Evolutionary conservation across 1,140 invertebrate species (phyloP).

Genomic region (Panulirus ornatus): DNA sequence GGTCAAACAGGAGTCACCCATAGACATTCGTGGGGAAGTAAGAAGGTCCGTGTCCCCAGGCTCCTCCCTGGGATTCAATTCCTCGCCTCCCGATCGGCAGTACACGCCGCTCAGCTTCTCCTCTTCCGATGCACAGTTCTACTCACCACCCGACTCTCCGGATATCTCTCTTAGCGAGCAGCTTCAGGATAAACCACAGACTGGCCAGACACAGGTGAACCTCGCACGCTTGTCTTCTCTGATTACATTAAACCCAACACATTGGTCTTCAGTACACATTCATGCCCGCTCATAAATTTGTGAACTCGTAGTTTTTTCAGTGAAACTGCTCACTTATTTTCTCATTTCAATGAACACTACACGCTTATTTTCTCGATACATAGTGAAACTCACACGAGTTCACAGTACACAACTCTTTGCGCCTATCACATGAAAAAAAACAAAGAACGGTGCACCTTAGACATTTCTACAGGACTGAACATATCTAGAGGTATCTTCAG

Average conservation of each 20-base stretch:
- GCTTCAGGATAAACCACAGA: slow-evolving; percentile 45
- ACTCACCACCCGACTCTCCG: slow-evolving; percentile 73
- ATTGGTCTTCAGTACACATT: no score
- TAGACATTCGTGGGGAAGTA: slow-evolving; percentile 25
- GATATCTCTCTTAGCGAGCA: slow-evolving; percentile 71
- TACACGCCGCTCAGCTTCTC: slow-evolving; percentile 73
- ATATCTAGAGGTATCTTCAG: no score
- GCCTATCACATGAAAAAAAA: no score
- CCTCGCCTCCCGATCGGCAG: slow-evolving; percentile 60
- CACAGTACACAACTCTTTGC: no score
- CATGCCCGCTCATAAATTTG: no score
- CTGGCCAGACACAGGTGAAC: slow-evolving; percentile 56
- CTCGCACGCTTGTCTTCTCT: neutral
- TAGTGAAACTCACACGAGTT: no score
- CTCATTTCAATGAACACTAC: no score
- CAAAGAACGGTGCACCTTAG: no score
- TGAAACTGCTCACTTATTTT: no score
- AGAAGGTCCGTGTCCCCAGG: slow-evolving; percentile 56
- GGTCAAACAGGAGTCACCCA: neutral
- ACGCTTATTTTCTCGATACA: no score
- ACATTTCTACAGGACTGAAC: no score
- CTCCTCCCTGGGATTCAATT: slow-evolving; percentile 58
- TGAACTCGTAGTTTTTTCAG: no score
- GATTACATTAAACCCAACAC: neutral
- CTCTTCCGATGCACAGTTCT: slow-evolving; percentile 74